These are phyloP conservation scores for Lepidurus apus DNA, from an alignment of 1,140 invertebrate species.

Conservation along the genomic window DNA sequence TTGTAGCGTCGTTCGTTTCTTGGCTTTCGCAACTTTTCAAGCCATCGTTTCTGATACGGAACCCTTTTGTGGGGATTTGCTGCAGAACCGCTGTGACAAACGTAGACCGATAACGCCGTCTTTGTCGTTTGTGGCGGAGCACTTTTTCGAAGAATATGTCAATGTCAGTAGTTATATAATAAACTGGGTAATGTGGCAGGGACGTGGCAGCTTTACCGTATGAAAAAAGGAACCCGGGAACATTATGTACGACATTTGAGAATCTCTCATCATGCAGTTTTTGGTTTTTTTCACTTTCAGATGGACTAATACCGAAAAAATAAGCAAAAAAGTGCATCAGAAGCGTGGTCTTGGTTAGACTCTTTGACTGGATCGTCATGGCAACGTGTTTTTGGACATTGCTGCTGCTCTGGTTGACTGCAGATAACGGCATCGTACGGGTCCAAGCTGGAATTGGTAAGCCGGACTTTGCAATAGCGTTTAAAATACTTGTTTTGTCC, in stretches of 20 bases:
- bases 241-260: background rate
- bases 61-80: background rate
- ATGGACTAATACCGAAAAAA: background rate
- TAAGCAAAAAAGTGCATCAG: background rate
- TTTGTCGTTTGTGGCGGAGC: background rate
- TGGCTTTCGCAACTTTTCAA: background rate
- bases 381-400: constrained; percentile 18
- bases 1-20: background rate
- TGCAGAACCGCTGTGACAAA: background rate
- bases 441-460: constrained; percentile 4
- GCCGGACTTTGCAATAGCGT: background rate
- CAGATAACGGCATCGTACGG: constrained; percentile 1
- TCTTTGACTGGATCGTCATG: background rate
- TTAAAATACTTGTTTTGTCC: background rate
- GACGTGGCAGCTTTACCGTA: background rate
- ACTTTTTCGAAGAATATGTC: background rate
- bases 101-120: background rate
- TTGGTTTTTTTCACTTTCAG: background rate
- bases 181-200: background rate
- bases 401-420: constrained; percentile 7
- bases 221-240: background rate
- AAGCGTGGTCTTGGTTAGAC: background rate
- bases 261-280: background rate
- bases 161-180: constrained; percentile 6
- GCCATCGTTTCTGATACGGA: background rate